Evolutionary conservation across 1,140 invertebrate species (phyloP).

Genomic region (Charaxes varanes): DNA sequence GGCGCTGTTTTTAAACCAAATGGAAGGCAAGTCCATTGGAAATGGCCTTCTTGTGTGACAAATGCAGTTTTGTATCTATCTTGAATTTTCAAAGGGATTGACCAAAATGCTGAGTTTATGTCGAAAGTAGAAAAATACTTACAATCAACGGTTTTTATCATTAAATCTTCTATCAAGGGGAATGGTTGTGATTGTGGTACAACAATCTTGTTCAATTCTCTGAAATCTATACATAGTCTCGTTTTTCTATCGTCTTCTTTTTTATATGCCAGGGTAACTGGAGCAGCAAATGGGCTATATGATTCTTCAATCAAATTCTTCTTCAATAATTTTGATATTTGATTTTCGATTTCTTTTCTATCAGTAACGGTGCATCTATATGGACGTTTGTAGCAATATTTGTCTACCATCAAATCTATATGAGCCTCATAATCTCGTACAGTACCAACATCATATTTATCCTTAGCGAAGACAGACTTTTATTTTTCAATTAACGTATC

Average conservation of each 20-base stretch:
- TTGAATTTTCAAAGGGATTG: background rate
- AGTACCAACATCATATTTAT: slow-evolving; percentile 3
- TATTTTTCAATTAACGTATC: background rate
- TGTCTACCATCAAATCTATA: slow-evolving; percentile 6
- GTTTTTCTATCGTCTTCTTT: background rate
- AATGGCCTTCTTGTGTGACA: background rate
- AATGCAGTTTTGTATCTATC: too few relatives aligned
- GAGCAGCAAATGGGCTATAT: background rate
- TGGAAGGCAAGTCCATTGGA: background rate
- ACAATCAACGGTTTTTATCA: background rate
- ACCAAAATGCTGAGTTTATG: background rate
- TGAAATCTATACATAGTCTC: slow-evolving; percentile 2
- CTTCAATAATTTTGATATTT: background rate
- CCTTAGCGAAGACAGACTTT: slow-evolving; percentile 2
- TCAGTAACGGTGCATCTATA: slow-evolving; percentile 8
- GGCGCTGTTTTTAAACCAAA: background rate
- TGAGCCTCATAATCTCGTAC: slow-evolving; percentile 9
- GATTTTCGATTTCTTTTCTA: slow-evolving; percentile 1
- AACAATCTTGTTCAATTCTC: too few relatives aligned
- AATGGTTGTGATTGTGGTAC: too few relatives aligned
- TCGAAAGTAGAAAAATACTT: background rate
- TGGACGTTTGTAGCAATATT: slow-evolving; percentile 8
- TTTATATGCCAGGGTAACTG: background rate
- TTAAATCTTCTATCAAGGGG: background rate
- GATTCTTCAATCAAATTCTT: background rate